Evolutionary conservation across 2,113 vertebrate genomes (phyloP), one percentile per base, ranked within the genome.

Genomic region (Sula dactylatra): DNA sequence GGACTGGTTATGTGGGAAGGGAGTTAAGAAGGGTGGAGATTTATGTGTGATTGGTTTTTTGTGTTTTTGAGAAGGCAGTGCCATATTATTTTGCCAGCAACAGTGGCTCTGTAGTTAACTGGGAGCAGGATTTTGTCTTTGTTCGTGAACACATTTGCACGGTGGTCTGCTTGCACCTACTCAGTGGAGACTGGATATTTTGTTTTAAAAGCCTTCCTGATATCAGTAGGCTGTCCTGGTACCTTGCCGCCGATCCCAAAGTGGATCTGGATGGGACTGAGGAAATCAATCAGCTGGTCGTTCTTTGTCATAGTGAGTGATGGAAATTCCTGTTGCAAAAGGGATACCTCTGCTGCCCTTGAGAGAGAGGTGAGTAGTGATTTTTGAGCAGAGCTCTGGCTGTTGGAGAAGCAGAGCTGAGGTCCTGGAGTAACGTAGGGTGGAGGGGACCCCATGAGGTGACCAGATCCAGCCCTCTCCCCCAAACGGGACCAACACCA

Each of bases 41-140:
- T 76, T 36, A 40, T 87, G 93, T 87, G 50, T 18, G 90, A 61
- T 67, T 74, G 92, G n/a, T 25, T 74, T 58, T 61, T 34, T 82
- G 76, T 66, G 55, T 82, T 95, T 78, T 13, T 47, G 61, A 65
- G 69, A 44, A 95, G 92, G 36, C 95, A 81, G 79, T 34, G 34
- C 77, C 26, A 1, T 36, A 17, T 66, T 52, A 16, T 32, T 91
- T 56, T 94, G 91, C 91, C 97, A 95, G 84, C 93, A 95, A 45
- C 95, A 91, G 86, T 95, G 94, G 93, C 94, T 97, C 91, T 85
- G 93, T 27, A 73, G 83, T 89, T 96, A 90, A 94, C 76, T 92
- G 78, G 74, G 95, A 96, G 91, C 95, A 91, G 94, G 81, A 29
- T 40, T 91, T 72, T 42, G 58, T 61, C 89, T 94, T 86, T 64